These are phyloP conservation scores for Potamilus streckersoni DNA, from an alignment of 1,140 invertebrate species.

Conservation along the genomic window DNA sequence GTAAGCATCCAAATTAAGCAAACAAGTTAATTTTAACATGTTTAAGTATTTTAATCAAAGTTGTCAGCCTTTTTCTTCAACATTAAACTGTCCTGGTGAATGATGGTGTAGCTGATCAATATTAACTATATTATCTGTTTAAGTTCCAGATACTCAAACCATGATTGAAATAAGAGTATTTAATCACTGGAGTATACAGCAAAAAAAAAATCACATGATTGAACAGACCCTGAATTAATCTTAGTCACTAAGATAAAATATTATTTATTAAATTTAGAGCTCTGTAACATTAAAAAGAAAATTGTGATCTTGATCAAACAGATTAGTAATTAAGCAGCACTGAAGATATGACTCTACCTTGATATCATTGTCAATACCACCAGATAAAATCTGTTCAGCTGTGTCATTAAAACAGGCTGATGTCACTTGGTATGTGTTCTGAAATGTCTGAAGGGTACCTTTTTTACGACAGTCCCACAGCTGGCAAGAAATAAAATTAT, in stretches of 20 bases:
- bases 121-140: not conserved
- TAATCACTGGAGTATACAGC: too few species aligned
- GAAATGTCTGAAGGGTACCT: constrained; percentile 83
- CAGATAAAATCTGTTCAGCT: constrained; percentile 88
- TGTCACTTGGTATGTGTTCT: constrained; percentile 87
- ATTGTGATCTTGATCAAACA: not conserved
- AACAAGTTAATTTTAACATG: too few species aligned
- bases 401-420: constrained; percentile 96
- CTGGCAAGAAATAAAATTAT: constrained; percentile 45
- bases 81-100: not conserved
- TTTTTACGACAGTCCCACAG: constrained; percentile 86
- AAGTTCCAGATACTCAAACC: not conserved
- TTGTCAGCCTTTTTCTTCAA: too few species aligned
- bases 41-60: too few species aligned
- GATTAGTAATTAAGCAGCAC: not conserved
- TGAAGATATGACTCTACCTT: constrained; percentile 74
- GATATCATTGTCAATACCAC: constrained; percentile 97
- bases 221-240: too few species aligned
- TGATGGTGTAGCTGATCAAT: too few species aligned
- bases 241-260: too few species aligned
- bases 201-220: too few species aligned
- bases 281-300: not conserved
- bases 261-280: not conserved
- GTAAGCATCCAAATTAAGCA: too few species aligned
- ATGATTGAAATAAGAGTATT: too few species aligned